Conservation (phyloP, 2,797 vertebrate genomes). For the Mormyrops boulengeri region DNA sequence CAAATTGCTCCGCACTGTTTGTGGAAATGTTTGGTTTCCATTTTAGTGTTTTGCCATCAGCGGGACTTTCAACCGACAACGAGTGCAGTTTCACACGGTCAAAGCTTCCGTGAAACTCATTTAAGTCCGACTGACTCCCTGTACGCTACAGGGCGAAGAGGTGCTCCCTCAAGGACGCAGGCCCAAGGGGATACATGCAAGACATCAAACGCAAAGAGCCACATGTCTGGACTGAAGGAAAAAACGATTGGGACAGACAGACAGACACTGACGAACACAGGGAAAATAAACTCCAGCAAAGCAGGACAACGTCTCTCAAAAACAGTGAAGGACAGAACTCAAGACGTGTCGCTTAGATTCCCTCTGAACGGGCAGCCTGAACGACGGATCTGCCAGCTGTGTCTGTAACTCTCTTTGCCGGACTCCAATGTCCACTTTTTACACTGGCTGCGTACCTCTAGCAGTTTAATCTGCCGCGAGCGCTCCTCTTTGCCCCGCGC, state of each 20-base stretch:
- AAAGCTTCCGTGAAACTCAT: constrained; percentile 27
- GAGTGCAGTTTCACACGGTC: constrained; percentile 24
- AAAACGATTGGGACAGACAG: background rate
- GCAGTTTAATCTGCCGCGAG: constrained; percentile 73
- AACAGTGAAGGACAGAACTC: background rate
- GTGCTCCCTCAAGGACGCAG: background rate
- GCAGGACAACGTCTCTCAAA: background rate
- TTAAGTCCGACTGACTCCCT: constrained; percentile 22
- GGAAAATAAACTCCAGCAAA: background rate
- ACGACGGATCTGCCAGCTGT: background rate
- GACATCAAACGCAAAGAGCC: background rate
- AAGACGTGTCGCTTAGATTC: background rate
- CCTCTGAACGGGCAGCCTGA: background rate
- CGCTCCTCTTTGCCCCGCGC: constrained; percentile 69
- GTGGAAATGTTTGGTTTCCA: constrained; percentile 7
- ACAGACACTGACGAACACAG: background rate
- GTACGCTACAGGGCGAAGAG: background rate
- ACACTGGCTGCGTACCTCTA: constrained; percentile 69
- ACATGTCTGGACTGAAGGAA: background rate
- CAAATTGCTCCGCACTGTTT: constrained; percentile 41
- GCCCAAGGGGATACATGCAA: background rate
- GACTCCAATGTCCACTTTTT: background rate
- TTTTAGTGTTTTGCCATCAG: constrained; percentile 53
- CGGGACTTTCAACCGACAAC: constrained; percentile 19
- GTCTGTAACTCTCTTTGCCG: background rate